A percentile compares a stretch with the other conserved stretches of the same genome.
phyloP scores from a whole-genome alignment of 2,797 vertebrate genomes.

The Hoplostethus mediterraneus region DNA sequence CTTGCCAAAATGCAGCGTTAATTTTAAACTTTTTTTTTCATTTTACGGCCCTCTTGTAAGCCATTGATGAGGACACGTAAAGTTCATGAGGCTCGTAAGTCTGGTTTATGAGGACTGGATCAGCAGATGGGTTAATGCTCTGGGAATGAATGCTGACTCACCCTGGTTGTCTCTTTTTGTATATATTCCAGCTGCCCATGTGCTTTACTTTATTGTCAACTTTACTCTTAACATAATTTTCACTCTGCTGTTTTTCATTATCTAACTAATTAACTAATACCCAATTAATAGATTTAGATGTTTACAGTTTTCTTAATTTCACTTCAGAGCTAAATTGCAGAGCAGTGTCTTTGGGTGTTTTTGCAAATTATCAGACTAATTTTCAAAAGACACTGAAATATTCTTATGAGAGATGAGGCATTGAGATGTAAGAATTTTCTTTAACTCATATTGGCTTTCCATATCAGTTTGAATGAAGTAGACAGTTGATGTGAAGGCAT shows the following conservation, averaged over 20 bases:
- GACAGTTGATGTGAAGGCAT: not conserved
- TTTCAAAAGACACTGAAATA: constrained; percentile 11
- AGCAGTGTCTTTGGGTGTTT: constrained; percentile 24
- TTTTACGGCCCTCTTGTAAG: constrained; percentile 66
- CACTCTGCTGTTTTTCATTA: constrained; percentile 41
- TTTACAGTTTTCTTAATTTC: constrained; percentile 17
- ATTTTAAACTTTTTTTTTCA: constrained; percentile 54
- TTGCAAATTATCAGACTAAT: constrained; percentile 1
- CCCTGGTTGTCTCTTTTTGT: constrained; percentile 23
- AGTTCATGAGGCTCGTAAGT: constrained; percentile 69
- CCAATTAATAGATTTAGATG: constrained; percentile 1
- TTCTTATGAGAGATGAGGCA: not conserved
- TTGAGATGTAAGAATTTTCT: not conserved
- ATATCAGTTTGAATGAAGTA: no score
- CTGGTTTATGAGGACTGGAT: constrained; percentile 61
- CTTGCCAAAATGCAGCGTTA: constrained; percentile 52
- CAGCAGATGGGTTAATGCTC: constrained; percentile 73
- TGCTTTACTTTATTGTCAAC: constrained; percentile 49
- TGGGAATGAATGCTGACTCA: constrained; percentile 72
- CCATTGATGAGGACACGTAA: constrained; percentile 63
- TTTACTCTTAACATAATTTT: constrained; percentile 49
- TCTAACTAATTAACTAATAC: constrained; percentile 10
- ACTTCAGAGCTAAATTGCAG: constrained; percentile 25
- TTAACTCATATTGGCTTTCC: not conserved
- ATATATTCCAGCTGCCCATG: constrained; percentile 34